A percentile compares a stretch with the other conserved stretches of the same genome.
Conservation (phyloP, 1,140 invertebrate species). For the Amphibalanus amphitrite region DNA sequence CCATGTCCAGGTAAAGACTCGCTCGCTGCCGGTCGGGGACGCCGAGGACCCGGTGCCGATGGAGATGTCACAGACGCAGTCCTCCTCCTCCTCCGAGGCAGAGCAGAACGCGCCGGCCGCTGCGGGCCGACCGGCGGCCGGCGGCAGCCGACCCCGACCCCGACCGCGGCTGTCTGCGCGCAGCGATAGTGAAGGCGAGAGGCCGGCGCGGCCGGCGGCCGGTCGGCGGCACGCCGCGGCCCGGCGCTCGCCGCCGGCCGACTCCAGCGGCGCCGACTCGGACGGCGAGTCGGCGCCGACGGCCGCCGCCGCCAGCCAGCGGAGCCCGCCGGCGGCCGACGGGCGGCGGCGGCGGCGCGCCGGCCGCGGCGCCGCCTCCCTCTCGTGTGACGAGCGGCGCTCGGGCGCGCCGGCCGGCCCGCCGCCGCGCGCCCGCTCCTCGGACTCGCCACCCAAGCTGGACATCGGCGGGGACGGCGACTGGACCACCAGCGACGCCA, state of each 20-base stretch:
- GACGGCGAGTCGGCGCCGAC: neutral
- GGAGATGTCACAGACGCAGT: neutral
- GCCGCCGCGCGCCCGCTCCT: neutral
- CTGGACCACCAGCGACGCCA: neutral
- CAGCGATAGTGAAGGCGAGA: neutral
- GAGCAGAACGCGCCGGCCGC: neutral
- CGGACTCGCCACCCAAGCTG: slow-evolving; percentile 3
- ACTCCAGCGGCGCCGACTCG: neutral
- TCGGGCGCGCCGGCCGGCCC: neutral
- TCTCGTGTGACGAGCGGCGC: neutral
- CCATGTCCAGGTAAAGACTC: neutral
- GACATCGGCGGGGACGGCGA: neutral
- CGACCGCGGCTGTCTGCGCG: neutral
- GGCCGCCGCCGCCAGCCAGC: neutral
- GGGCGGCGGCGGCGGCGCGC: too few relatives aligned
- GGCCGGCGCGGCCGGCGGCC: too few relatives aligned
- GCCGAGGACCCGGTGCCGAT: neutral
- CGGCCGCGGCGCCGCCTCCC: too few relatives aligned
- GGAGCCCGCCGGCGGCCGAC: too few relatives aligned
- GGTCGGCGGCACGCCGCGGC: too few relatives aligned
- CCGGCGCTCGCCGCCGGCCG: neutral
- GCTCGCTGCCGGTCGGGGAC: neutral
- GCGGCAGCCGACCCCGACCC: neutral
- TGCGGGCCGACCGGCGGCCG: too few relatives aligned
- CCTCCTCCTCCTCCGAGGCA: neutral